A percentile compares a stretch with the other conserved stretches of the same genome.
phyloP scores from a whole-genome alignment of 1,140 invertebrate species.

The Gerris buenoi region DNA sequence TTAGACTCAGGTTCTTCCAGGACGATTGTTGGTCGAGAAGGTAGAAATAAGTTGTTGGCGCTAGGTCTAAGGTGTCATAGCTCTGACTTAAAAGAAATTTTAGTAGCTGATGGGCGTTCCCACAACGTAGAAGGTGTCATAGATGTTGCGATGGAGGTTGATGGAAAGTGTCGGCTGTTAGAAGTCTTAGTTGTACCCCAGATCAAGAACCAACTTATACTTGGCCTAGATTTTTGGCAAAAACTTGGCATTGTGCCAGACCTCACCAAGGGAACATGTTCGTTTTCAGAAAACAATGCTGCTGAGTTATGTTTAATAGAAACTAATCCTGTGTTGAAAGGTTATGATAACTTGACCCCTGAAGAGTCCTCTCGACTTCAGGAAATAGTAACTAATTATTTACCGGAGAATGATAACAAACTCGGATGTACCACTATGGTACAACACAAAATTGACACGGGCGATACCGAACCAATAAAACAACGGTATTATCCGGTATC shows the following conservation, averaged over 20 bases:
- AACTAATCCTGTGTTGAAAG: neutral
- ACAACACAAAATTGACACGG: neutral
- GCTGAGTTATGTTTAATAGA: neutral
- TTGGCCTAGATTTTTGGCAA: neutral
- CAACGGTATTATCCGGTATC: slow-evolving; percentile 14
- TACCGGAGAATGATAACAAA: neutral
- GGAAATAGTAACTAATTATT: neutral
- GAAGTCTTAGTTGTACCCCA: neutral
- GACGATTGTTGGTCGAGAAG: neutral
- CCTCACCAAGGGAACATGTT: neutral
- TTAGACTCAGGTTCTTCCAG: neutral
- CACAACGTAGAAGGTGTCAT: neutral
- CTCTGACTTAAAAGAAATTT: neutral
- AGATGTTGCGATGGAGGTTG: neutral
- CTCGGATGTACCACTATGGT: neutral
- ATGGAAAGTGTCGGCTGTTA: neutral
- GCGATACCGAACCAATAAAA: slow-evolving; percentile 6
- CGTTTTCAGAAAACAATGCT: neutral
- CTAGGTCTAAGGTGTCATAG: neutral
- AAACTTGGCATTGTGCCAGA: neutral
- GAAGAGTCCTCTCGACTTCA: neutral
- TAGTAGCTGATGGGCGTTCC: neutral
- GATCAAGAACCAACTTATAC: neutral
- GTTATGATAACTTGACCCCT: neutral
- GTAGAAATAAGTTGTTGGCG: neutral